Conservation (phyloP, 1,140 invertebrate species). For the Samia ricini region DNA sequence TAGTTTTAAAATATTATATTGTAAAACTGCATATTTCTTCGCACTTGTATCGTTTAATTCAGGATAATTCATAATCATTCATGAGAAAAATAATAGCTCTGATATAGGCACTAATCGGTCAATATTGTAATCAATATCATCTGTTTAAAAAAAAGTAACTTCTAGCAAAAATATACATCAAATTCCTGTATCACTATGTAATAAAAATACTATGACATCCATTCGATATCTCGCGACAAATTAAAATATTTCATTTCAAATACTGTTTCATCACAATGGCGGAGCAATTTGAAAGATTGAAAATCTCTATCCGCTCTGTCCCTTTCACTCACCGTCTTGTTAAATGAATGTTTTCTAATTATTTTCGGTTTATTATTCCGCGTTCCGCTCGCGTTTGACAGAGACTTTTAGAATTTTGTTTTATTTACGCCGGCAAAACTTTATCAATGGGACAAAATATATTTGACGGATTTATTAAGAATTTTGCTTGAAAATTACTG, state of each 20-base stretch:
- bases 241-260: conserved; percentile 25
- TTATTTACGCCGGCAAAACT: not conserved
- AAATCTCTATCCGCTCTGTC: conserved; percentile 4
- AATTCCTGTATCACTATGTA: not conserved
- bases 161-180: not conserved
- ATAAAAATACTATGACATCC: not conserved
- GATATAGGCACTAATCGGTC: too few species aligned
- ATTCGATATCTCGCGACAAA: conserved; percentile 13
- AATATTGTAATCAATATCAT: too few species aligned
- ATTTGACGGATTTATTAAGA: not conserved
- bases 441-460: not conserved
- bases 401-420: not conserved
- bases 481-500: not conserved
- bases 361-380: not conserved
- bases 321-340: conserved; percentile 3
- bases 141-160: too few species aligned
- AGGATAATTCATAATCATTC: too few species aligned
- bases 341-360: conserved; percentile 8
- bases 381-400: not conserved
- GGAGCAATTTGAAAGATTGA: conserved; percentile 10
- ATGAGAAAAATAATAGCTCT: too few species aligned
- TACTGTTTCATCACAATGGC: conserved; percentile 14
- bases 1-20: too few species aligned
- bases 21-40: too few species aligned
- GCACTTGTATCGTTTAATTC: too few species aligned